These are phyloP conservation scores for Crypturellus undulatus DNA, from an alignment of 2,113 vertebrate species.

Conservation along the genomic window DNA sequence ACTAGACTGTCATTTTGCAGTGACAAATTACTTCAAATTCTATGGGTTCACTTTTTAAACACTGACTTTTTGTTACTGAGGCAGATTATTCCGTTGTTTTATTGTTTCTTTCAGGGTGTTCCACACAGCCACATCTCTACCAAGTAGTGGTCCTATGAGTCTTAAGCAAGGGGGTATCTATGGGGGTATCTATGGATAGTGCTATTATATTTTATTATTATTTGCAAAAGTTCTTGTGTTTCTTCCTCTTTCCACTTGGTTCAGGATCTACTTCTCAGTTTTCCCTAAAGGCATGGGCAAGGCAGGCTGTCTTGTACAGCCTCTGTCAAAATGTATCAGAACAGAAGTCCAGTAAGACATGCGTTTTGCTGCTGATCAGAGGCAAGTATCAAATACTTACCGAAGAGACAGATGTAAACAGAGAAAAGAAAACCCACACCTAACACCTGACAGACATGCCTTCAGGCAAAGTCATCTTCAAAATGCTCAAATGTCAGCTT, in stretches of 20 bases:
- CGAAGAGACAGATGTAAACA: neutral
- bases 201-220: neutral
- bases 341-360: neutral
- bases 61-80: constrained; percentile 3
- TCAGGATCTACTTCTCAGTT: neutral
- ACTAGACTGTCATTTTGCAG: constrained; percentile 3
- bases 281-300: neutral
- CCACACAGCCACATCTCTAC: neutral
- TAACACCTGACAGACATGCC: neutral
- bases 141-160: constrained; percentile 9
- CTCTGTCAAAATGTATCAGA: neutral
- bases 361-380: neutral
- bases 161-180: constrained; percentile 18
- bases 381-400: neutral
- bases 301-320: neutral
- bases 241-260: neutral
- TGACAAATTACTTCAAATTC: constrained; percentile 52
- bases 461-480: neutral
- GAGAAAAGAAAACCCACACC: neutral
- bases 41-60: neutral
- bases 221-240: neutral
- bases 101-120: constrained; percentile 25
- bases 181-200: constrained; percentile 13
- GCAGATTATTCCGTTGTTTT: neutral
- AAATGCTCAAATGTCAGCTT: neutral